Evolutionary conservation across 1,140 invertebrate species (phyloP).

Genomic region (Bombus soroeensis): DNA sequence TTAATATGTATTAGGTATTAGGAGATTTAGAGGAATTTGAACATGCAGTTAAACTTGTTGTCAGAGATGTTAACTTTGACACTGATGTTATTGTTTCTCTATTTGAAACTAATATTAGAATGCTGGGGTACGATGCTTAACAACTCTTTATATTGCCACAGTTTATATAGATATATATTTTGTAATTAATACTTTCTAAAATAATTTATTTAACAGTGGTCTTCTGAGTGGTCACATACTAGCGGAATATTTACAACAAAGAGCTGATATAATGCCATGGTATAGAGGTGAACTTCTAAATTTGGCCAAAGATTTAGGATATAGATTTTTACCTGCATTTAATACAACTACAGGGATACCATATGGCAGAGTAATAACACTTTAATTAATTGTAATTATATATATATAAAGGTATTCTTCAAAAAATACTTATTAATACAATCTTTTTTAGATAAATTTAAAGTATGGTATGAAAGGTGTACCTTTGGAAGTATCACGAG

Average conservation of each 20-base stretch:
- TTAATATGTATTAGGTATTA: conserved; percentile 85
- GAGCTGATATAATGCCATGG: conserved; percentile 91
- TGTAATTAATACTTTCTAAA: conserved; percentile 19
- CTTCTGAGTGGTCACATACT: conserved; percentile 96
- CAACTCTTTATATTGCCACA: not conserved
- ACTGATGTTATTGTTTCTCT: conserved; percentile 98
- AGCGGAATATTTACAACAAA: conserved; percentile 90
- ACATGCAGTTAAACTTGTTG: conserved; percentile 92
- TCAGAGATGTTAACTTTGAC: conserved; percentile 95
- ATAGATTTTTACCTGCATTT: conserved; percentile 96
- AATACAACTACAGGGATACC: conserved; percentile 99
- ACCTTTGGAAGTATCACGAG: conserved; percentile 88
- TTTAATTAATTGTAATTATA: conserved; percentile 36
- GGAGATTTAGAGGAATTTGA: conserved; percentile 98
- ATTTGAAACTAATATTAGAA: conserved; percentile 99
- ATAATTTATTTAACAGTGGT: conserved; percentile 86
- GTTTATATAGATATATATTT: not conserved
- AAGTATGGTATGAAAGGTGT: conserved; percentile 92
- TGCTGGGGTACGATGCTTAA: conserved; percentile 90
- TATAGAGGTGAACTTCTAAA: conserved; percentile 95
- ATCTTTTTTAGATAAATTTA: conserved; percentile 90
- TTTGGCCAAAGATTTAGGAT: conserved; percentile 96
- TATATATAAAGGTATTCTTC: conserved; percentile 28
- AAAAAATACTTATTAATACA: conserved; percentile 17
- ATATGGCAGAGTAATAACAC: conserved; percentile 90